Percentiles rank a stretch among this genome's conserved stretches.
These are phyloP conservation scores for Ameiurus melas DNA, from an alignment of 2,113 vertebrate genomes.

Conservation along the genomic window DNA sequence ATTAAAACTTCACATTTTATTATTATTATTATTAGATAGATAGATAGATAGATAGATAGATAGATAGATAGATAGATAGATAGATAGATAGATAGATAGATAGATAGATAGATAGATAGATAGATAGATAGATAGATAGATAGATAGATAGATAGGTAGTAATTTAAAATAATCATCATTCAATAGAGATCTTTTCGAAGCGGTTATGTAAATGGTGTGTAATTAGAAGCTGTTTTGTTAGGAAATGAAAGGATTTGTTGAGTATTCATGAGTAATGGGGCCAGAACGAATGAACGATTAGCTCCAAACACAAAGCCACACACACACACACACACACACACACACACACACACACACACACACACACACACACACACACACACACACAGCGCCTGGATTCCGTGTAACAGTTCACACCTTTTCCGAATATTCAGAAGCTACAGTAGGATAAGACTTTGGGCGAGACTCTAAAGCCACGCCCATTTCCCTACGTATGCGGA, in stretches of 20 bases:
- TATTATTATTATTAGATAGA: background rate
- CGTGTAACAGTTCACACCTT: background rate
- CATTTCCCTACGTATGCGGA: background rate
- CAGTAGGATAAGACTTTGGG: background rate
- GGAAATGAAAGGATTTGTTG: too few species aligned
- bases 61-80: too few species aligned
- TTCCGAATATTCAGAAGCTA: background rate
- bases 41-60: too few species aligned
- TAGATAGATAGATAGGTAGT: too few species aligned
- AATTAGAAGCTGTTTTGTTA: background rate
- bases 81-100: too few species aligned
- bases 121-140: too few species aligned
- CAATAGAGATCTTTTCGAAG: too few species aligned
- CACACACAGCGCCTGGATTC: background rate
- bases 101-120: too few species aligned
- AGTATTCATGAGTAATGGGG: too few species aligned
- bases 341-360: background rate
- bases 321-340: background rate
- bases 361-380: background rate
- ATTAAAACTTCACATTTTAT: too few species aligned
- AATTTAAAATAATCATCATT: too few species aligned
- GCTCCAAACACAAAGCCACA: background rate
- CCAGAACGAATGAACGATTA: background rate
- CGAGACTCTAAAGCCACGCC: background rate
- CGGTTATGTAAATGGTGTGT: background rate